These are phyloP conservation scores for Rynchops niger DNA, from an alignment of 2,113 vertebrate genomes.

Conservation along the genomic window DNA sequence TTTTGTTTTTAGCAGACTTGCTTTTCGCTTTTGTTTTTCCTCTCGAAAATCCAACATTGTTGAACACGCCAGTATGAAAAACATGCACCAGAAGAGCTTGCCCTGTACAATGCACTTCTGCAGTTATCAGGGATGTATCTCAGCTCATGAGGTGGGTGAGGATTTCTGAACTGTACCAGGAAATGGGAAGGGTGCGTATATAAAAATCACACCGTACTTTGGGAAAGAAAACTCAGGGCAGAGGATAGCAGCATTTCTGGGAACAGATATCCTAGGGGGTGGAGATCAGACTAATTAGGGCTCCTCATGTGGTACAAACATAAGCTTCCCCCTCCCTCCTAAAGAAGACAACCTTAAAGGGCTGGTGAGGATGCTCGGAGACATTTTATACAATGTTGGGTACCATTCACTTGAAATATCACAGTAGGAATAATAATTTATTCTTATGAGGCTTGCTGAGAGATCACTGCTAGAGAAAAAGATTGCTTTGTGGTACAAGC, in stretches of 20 bases:
- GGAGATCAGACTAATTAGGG: not conserved
- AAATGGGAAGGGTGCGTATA: not conserved
- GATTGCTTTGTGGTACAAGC: fast-evolving
- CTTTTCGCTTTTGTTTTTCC: not conserved
- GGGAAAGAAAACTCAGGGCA: not conserved
- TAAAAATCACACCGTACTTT: not conserved
- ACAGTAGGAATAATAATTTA: not conserved
- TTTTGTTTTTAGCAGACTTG: not conserved
- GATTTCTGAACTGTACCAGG: not conserved
- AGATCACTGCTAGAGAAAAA: not conserved
- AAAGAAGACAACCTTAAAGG: not conserved
- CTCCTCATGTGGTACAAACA: not conserved
- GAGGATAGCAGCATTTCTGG: not conserved
- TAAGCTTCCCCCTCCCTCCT: fast-evolving
- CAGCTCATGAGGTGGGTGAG: not conserved
- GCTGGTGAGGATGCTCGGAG: not conserved
- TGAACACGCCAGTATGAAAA: not conserved
- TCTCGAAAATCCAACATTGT: not conserved
- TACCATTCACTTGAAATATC: not conserved
- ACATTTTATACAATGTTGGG: not conserved
- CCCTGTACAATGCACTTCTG: not conserved
- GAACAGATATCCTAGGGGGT: not conserved
- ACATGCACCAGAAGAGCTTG: not conserved
- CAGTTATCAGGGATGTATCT: not conserved
- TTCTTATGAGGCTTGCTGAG: not conserved